phyloP scores from a whole-genome alignment of 2,113 vertebrate genomes.

The Eretmochelys imbricata region DNA sequence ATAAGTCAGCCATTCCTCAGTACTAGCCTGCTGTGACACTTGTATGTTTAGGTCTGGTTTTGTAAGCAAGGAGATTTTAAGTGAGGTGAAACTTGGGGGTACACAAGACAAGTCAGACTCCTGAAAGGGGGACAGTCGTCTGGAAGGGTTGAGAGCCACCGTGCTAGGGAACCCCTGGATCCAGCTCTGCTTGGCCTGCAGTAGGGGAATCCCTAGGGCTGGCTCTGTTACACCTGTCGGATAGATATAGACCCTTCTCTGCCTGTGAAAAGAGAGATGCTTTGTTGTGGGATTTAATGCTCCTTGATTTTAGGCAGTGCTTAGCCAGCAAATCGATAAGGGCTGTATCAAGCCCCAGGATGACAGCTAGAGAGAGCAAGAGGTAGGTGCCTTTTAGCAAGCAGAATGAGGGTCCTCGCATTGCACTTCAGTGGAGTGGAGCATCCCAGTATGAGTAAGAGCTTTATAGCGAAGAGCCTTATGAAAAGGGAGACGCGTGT shows the following conservation, averaged over 20 bases:
- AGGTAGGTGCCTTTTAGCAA: not conserved
- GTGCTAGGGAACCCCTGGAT: not conserved
- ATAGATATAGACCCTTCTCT: not conserved
- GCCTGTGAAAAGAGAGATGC: not conserved
- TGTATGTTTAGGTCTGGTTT: no score
- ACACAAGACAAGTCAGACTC: no score
- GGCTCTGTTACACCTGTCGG: not conserved
- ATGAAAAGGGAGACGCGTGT: rapidly evolving
- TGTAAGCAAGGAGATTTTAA: no score
- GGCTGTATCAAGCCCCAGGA: not conserved
- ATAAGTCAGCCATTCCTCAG: no score
- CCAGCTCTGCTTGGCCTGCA: not conserved
- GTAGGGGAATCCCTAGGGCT: not conserved
- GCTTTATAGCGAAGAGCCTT: not conserved
- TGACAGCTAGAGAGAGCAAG: rapidly evolving
- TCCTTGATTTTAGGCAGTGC: not conserved
- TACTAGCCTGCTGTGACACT: no score
- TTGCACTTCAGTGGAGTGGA: not conserved
- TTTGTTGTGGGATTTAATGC: rapidly evolving
- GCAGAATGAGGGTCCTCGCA: not conserved
- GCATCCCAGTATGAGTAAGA: not conserved
- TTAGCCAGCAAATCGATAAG: not conserved
- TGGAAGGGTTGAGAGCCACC: no score
- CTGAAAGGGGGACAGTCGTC: no score
- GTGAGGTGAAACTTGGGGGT: no score